A percentile compares a stretch with the other conserved stretches of the same genome.
phyloP scores from a whole-genome alignment of 2,113 vertebrate species.

The Ageneiosus marmoratus region DNA sequence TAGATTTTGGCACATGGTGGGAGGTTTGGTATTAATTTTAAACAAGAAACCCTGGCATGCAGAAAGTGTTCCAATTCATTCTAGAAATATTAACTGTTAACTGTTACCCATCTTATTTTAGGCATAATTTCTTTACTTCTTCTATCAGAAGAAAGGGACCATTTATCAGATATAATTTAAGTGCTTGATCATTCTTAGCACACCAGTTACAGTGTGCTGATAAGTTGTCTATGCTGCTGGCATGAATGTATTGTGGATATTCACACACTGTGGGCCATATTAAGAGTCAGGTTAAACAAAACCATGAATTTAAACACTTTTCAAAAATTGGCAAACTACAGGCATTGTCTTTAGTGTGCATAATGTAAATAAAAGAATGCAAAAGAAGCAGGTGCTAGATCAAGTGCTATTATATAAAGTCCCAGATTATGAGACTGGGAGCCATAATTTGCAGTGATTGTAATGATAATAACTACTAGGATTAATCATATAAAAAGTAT shows the following conservation, averaged over 20 bases:
- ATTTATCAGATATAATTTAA: background rate
- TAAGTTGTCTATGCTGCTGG: background rate
- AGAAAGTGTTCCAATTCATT: background rate
- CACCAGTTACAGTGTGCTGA: background rate
- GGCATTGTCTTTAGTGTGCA: no score
- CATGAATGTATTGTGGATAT: background rate
- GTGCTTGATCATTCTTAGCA: background rate
- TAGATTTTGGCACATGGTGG: background rate
- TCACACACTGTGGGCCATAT: background rate
- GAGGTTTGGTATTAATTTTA: background rate
- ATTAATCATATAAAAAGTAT: background rate
- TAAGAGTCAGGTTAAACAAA: background rate
- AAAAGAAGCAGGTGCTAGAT: background rate
- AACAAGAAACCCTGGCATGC: background rate
- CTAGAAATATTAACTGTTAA: background rate
- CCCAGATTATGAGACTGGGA: no score
- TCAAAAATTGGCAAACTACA: no score
- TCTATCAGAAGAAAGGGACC: background rate
- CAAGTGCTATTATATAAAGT: no score
- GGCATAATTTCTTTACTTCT: background rate
- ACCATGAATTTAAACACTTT: background rate
- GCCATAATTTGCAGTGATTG: background rate
- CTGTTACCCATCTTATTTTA: background rate
- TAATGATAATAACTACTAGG: background rate
- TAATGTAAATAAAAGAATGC: background rate